Evolutionary conservation across 2,113 vertebrate genomes (phyloP), one percentile per base, ranked within the genome.

Genomic region (Paracanthobrama guichenoti): DNA sequence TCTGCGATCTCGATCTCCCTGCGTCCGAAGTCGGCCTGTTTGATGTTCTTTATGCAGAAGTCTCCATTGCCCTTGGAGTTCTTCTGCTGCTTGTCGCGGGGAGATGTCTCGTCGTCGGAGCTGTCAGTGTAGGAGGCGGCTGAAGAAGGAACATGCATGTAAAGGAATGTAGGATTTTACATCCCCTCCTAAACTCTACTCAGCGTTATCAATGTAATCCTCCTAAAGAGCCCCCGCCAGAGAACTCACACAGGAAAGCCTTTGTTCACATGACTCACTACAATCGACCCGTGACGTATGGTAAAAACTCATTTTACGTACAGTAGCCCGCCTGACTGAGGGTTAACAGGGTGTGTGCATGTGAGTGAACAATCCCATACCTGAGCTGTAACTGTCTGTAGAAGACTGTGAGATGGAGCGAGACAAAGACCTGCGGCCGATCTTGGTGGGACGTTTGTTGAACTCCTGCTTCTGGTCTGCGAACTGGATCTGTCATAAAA

Each of bases 81-180:
- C 90, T 98, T 98, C 93, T 99, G 97, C 92, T 99, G 97, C 88
- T 99, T 99, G 93, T 99, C 98, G 20, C 98, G 90, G 0, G 98
- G 98, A 11, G 98, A 99, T 2, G 97, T 98, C 94, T 99, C 98
- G 48, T 99, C 98, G 2, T 99, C 98, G 0, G 97, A 99, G 93
- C 98, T 99, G 93, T 99, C 98, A 1, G 98, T 99, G 91, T 99
- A 99, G 0, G 98, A 99, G 39, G 98, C 98, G n/a, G 98, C 98
- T 99, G 91, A 22, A 78, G 59, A 31, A 2, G 24, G 31, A n/a
- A 66, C 14, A 53, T 22, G 11, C 22, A 69, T 42, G 35, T n/a
- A n/a, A 11, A 50, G 39, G 53, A 72, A 42, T 60, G 26, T 16
- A 60, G 66, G 66, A 67, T 82, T 71, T 77, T 35, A 24, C 3